phyloP scores from a whole-genome alignment of 2,888 invertebrate species.

The Leptothorax acervorum region DNA sequence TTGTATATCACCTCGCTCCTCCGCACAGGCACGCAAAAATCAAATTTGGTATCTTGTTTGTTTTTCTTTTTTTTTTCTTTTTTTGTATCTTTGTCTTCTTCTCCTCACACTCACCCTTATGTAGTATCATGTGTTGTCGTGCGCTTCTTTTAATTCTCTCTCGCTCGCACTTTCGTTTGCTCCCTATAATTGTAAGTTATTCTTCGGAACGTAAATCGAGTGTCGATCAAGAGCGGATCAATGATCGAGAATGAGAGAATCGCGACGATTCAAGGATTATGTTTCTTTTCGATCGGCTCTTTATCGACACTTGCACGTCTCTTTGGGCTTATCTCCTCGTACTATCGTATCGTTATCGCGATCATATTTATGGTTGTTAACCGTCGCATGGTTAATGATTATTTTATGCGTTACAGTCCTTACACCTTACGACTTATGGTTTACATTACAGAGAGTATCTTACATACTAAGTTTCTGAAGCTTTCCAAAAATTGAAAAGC shows the following conservation, averaged over 20 bases:
- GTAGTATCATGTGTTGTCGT: conserved; percentile 29
- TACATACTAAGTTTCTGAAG: conserved; percentile 42
- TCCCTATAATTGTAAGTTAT: conserved; percentile 73
- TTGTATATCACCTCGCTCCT: conserved; percentile 29
- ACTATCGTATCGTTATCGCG: conserved; percentile 34
- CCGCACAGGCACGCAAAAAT: conserved; percentile 64
- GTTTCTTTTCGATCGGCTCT: conserved; percentile 29
- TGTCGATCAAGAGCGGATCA: conserved; percentile 47
- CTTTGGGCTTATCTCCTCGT: conserved; percentile 43
- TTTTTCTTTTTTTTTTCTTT: conserved; percentile 16
- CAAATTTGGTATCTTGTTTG: conserved; percentile 52
- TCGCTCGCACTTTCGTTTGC: conserved; percentile 62
- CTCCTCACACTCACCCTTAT: conserved; percentile 38
- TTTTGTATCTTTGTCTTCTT: conserved; percentile 20
- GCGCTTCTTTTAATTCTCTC: conserved; percentile 2
- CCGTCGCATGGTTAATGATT: conserved; percentile 58
- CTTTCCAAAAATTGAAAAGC: conserved; percentile 46
- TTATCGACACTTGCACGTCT: conserved; percentile 40
- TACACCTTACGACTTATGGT: conserved; percentile 52
- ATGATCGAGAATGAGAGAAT: conserved; percentile 30
- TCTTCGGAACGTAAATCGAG: conserved; percentile 56
- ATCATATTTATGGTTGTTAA: conserved; percentile 52
- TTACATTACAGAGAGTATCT: conserved; percentile 66
- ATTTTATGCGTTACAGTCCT: conserved; percentile 61
- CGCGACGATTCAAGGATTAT: not conserved